Percentiles rank a stretch among this genome's conserved stretches.
These are phyloP conservation scores for Anguilla japonica DNA, from an alignment of 2,113 vertebrate species.

Conservation along the genomic window DNA sequence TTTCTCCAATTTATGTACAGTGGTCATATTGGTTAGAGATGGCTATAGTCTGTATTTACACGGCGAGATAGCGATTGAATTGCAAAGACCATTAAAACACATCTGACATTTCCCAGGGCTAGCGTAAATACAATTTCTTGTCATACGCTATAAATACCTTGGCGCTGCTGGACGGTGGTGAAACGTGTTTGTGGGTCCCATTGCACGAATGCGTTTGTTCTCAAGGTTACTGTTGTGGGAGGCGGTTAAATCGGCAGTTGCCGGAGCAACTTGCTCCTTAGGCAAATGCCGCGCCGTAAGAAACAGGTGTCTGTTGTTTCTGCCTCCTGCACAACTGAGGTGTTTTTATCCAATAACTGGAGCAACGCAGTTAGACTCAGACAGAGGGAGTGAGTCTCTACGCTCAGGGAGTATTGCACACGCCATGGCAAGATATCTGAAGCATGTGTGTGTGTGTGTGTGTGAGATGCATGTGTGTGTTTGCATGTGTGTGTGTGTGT, in stretches of 20 bases:
- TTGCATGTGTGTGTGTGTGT: too few species aligned
- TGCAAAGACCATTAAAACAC: neutral
- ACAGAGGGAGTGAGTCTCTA: slow-evolving; percentile 57
- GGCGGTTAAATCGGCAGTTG: slow-evolving; percentile 66
- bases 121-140: neutral
- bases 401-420: slow-evolving; percentile 55
- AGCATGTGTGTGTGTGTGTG: slow-evolving; percentile 51
- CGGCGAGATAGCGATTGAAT: too few species aligned
- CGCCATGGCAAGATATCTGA: slow-evolving; percentile 46
- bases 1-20: too few species aligned
- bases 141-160: neutral
- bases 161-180: neutral
- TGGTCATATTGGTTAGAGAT: too few species aligned
- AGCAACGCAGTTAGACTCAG: slow-evolving; percentile 54
- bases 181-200: neutral
- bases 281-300: slow-evolving; percentile 67
- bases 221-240: slow-evolving; percentile 36
- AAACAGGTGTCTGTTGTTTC: slow-evolving; percentile 75
- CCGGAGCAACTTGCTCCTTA: slow-evolving; percentile 68
- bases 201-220: neutral
- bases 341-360: slow-evolving; percentile 47
- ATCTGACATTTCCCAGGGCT: neutral
- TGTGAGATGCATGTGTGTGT: too few species aligned
- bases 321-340: slow-evolving; percentile 50
- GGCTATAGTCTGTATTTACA: neutral